Evolutionary conservation across 2,888 invertebrate genomes (phyloP), one percentile per base, ranked within the genome.

Genomic region (Acanthoscelides obtectus): DNA sequence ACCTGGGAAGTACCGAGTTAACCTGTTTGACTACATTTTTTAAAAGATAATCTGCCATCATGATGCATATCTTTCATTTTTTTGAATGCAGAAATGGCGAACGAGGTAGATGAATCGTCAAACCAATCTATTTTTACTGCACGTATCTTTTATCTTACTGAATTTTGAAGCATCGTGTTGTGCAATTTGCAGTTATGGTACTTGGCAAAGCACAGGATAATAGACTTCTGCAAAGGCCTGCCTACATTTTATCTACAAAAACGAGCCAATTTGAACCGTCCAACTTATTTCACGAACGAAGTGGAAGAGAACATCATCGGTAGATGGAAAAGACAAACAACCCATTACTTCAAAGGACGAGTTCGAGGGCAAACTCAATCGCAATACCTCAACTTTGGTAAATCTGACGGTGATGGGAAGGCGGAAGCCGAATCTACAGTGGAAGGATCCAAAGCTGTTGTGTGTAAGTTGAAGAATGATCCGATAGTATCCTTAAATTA

Each of bases 401-500:
- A 88, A 72, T 76, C 79, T 5, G 81, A 87, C 75, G 81, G 85
- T 72, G 89, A 89, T 66, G 94, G 94, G 20, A 93, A 91, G 82
- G 95, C 95, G 0, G 94, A 95, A 83, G 94, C 95, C 0, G 92
- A 93, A 83, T 93, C 94, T 2, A 90, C 90, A 22, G 90, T 90
- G 66, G 90, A 91, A 78, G 88, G 90, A 17, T 92, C 93, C 0
- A 89, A 89, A 79, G 92, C 93, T 12, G 87, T 90, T 79, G 93
- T 93, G 81, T 90, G 93, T 93, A 83, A 90, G 92, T 91, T 65
- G n/a, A n/a, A n/a, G n/a, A n/a, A n/a, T n/a, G n/a, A n/a, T n/a
- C n/a, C n/a, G n/a, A n/a, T n/a, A n/a, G n/a, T n/a, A n/a, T n/a
- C n/a, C n/a, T n/a, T n/a, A n/a, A n/a, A n/a, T n/a, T n/a, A n/a